A percentile compares a stretch with the other conserved stretches of the same genome.
These are phyloP conservation scores for Orgyia antiqua DNA, from an alignment of 2,888 invertebrate species.

Conservation along the genomic window DNA sequence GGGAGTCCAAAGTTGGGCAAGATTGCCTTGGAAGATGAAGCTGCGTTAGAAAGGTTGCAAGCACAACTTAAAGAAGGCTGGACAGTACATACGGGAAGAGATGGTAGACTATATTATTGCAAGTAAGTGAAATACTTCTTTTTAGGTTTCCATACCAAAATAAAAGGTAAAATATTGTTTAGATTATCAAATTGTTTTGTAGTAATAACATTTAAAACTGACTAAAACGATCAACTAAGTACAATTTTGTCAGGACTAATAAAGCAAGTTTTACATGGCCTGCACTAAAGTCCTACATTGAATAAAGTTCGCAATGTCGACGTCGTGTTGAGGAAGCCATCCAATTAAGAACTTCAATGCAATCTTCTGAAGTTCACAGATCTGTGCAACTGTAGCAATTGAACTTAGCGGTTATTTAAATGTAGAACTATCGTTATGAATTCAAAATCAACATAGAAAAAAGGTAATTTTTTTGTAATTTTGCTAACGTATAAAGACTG, in stretches of 20 bases:
- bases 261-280: no score
- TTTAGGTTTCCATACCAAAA: no score
- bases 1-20: constrained; percentile 56
- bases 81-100: constrained; percentile 87
- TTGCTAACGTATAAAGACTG: no score
- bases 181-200: no score
- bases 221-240: no score
- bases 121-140: constrained; percentile 89
- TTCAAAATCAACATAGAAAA: no score
- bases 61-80: constrained; percentile 83
- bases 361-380: constrained; percentile 6
- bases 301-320: constrained; percentile 6
- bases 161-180: no score
- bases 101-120: constrained; percentile 92
- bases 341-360: constrained; percentile 19
- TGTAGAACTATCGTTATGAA: no score
- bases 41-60: constrained; percentile 76
- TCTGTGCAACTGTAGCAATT: constrained; percentile 11
- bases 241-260: no score
- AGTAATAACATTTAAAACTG: no score
- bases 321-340: constrained; percentile 15
- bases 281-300: no score
- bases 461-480: no score
- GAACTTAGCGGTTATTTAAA: constrained; percentile 12
- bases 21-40: constrained; percentile 55